Percentiles rank a stretch among this genome's conserved stretches.
Conservation (phyloP, 2,113 vertebrate species). For the Oenanthe oenanthe region DNA sequence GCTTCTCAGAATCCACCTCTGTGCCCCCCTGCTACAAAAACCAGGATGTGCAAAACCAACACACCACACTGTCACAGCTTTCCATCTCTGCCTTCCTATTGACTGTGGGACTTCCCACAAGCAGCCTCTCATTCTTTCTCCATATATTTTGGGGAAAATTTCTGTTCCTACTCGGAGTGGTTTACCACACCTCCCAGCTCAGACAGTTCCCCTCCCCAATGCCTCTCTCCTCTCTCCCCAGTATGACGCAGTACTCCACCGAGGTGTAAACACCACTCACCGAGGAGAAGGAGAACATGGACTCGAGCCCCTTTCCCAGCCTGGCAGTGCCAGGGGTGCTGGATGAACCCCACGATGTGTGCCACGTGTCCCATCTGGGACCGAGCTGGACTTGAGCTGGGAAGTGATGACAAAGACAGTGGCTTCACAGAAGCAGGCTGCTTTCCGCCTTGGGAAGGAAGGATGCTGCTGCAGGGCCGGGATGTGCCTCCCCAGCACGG, state of each 20-base stretch:
- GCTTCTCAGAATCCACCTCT: background rate
- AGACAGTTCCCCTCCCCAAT: rapidly evolving
- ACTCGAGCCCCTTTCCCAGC: background rate
- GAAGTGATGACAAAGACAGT: background rate
- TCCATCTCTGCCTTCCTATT: background rate
- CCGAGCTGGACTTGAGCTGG: background rate
- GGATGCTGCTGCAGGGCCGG: rapidly evolving
- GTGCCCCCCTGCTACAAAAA: background rate
- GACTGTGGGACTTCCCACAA: background rate
- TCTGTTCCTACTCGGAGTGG: rapidly evolving
- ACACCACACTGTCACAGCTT: background rate
- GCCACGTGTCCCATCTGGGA: background rate
- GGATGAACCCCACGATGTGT: rapidly evolving
- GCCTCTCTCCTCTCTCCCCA: background rate
- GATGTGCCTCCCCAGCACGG: rapidly evolving
- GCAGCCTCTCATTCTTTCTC: background rate
- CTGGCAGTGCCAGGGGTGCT: rapidly evolving
- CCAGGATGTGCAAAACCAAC: background rate
- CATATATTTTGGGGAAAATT: background rate
- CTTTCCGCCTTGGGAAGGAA: rapidly evolving
- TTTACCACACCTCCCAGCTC: background rate
- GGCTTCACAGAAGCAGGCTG: background rate
- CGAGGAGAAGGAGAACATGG: background rate
- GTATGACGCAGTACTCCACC: background rate
- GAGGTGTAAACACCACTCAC: background rate